These are phyloP conservation scores for Loriculus beryllinus DNA, from an alignment of 2,797 vertebrate genomes.

Conservation along the genomic window DNA sequence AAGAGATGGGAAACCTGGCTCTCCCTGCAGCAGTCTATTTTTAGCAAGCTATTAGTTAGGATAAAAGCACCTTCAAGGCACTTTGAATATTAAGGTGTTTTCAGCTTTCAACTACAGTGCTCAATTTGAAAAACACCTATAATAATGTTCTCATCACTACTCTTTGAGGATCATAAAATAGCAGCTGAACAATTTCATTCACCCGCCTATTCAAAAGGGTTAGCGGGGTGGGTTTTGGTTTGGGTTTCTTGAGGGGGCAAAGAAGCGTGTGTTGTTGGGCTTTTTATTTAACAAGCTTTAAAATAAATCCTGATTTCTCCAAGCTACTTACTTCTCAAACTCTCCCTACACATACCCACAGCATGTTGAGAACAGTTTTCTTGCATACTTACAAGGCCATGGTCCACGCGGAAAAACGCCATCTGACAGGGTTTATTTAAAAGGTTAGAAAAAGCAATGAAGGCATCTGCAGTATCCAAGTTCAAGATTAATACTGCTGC, in stretches of 20 bases:
- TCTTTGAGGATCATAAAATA: not conserved
- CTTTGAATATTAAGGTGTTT: not conserved
- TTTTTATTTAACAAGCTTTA: not conserved
- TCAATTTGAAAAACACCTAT: not conserved
- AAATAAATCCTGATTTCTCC: not conserved
- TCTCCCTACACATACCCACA: not conserved
- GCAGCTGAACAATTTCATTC: not conserved
- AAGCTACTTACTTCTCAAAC: not conserved
- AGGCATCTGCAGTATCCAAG: conserved; percentile 91
- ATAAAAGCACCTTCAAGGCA: not conserved
- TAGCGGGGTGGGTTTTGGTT: not conserved
- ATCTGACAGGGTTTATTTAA: conserved; percentile 95
- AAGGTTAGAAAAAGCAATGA: conserved; percentile 93
- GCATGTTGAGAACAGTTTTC: not conserved
- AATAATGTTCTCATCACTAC: not conserved
- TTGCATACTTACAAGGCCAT: conserved; percentile 88
- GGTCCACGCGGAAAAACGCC: conserved; percentile 94
- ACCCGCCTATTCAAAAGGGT: not conserved
- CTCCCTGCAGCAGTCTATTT: not conserved
- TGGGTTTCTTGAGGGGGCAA: not conserved
- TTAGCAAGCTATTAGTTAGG: not conserved
- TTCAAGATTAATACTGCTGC: conserved; percentile 91
- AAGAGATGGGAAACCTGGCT: not conserved
- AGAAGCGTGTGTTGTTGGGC: not conserved
- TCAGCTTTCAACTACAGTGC: not conserved